A percentile compares a stretch with the other conserved stretches of the same genome.
These are phyloP conservation scores for Callaeas wilsoni DNA, from an alignment of 2,113 vertebrate species.

Conservation along the genomic window DNA sequence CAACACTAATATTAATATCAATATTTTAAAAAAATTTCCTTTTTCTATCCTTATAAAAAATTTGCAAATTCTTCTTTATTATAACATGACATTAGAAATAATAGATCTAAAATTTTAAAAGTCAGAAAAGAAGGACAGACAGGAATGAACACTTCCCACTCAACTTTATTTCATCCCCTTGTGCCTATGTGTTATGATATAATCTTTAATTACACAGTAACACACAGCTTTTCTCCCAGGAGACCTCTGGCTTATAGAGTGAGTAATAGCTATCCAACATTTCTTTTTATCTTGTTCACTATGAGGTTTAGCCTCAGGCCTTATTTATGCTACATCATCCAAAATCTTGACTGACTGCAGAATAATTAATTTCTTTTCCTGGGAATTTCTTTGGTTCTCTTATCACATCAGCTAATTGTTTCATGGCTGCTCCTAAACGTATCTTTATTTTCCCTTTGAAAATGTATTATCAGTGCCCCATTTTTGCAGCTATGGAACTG, in stretches of 20 bases:
- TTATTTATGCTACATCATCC: constrained; percentile 24
- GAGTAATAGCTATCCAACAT: neutral
- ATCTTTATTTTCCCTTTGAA: neutral
- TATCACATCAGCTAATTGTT: constrained; percentile 29
- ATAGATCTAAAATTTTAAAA: neutral
- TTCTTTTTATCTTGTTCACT: constrained; percentile 31
- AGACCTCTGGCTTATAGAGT: neutral
- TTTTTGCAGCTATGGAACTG: neutral
- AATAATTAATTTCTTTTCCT: neutral
- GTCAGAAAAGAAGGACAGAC: neutral
- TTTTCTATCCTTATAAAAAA: neutral
- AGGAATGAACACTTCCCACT: neutral
- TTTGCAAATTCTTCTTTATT: neutral
- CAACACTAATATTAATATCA: neutral
- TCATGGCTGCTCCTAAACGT: neutral
- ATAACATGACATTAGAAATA: neutral
- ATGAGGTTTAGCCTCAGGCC: constrained; percentile 4
- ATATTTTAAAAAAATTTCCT: neutral
- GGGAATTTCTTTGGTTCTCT: constrained; percentile 24
- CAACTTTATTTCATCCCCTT: neutral
- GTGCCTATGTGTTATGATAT: neutral
- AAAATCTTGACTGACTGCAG: constrained; percentile 6
- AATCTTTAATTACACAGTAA: constrained; percentile 22
- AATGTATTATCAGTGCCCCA: neutral
- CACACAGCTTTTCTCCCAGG: neutral